Conservation (phyloP, 35 echinoderm and acorn worm genomes). For the Stichopus chloronotus region DNA sequence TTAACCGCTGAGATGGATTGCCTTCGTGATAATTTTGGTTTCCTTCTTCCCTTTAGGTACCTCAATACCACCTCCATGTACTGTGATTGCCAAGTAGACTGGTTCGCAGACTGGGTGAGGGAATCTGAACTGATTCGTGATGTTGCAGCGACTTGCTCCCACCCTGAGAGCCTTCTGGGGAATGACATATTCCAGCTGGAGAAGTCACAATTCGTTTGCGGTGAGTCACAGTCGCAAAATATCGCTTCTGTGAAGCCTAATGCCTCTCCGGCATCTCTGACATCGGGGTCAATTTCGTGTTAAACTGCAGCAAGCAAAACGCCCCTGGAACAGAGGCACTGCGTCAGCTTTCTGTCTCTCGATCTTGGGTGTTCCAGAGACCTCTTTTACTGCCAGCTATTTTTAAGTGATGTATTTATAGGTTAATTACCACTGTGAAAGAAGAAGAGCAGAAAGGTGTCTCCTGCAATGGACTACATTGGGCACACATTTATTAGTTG, state of each 20-base stretch:
- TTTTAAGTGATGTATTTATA: too few species aligned
- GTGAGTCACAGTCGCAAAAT: constrained; percentile 54
- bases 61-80: constrained; percentile 80
- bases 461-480: not conserved
- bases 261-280: too few species aligned
- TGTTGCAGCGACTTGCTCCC: constrained; percentile 77
- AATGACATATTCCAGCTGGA: constrained; percentile 70
- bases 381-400: too few species aligned
- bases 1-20: too few species aligned
- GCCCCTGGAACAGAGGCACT: too few species aligned
- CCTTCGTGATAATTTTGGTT: too few species aligned
- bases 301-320: too few species aligned
- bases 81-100: constrained; percentile 89
- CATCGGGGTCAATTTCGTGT: too few species aligned
- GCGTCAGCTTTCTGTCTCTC: too few species aligned
- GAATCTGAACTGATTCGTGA: constrained; percentile 48
- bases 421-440: too few species aligned
- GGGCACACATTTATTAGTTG: not conserved
- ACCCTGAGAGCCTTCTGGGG: constrained; percentile 72
- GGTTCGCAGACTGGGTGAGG: constrained; percentile 86
- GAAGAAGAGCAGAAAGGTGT: not conserved
- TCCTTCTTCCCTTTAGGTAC: constrained; percentile 51
- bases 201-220: constrained; percentile 73
- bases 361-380: too few species aligned
- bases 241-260: too few species aligned